Evolutionary conservation across 1,140 invertebrate species (phyloP), one percentile per base, ranked within the genome.

Genomic region (Pseudomyrmex gracilis): DNA sequence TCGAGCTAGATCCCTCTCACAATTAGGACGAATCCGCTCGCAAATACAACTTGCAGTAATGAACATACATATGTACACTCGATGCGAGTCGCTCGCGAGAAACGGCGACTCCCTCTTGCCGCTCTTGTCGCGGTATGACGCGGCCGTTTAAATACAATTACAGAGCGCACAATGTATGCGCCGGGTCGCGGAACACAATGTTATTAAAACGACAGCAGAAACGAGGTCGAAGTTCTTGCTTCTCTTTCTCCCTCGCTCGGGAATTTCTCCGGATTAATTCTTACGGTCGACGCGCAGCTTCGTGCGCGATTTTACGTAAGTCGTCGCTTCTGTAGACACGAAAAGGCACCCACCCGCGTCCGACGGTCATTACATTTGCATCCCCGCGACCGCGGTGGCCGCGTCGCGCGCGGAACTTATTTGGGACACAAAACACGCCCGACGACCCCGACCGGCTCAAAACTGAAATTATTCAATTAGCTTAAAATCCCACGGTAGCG

Each of bases 381-480:
- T 86, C 73, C 47, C 20, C 34, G 43, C 34, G 49, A 57, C 22
- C 22, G 47, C 43, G 58, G 47, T 43, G n/a, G 4, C 49, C 13
- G 34, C 15, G 51, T 34, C 20, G 45, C n/a, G 49, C 15, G 12
- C 20, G 13, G 20, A 70, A 78, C 82, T 86, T 76, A 84, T 84
- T 86, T 70, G 73, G 73, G 47, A 64, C 82, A 60, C 80, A 80
- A 84, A 84, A 88, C 73, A 82, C 53, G 74, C 15, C 17, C 58
- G 61, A 45, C 55, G 22, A 73, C 68, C 76, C 64, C 53, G 47
- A n/a, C 67, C 77, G 43, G 78, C 86, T 83, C 84, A 88, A 90
- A 91, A 90, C 86, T 86, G 74, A 90, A 92, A 93, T 92, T 87
- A 92, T 91, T 93, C 89, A 92, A 93, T 93, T 92, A 92, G 88